phyloP scores from a whole-genome alignment of 2,888 invertebrate species.

The Beris chalybata region DNA sequence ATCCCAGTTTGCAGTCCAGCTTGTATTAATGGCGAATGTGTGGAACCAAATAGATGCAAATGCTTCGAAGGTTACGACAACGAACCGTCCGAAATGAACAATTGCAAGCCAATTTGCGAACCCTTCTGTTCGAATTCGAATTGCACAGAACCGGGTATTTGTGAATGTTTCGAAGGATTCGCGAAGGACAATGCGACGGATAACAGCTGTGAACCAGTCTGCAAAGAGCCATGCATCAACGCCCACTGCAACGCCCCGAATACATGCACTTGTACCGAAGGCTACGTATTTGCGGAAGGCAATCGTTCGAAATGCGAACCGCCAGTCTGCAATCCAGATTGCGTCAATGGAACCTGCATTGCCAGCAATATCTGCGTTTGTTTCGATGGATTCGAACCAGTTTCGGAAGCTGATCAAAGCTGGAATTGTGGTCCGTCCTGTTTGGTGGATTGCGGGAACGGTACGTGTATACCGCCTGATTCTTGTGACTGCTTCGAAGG shows the following conservation, averaged over 20 bases:
- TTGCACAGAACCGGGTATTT: constrained; percentile 44
- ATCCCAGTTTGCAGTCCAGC: constrained; percentile 38
- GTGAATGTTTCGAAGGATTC: constrained; percentile 49
- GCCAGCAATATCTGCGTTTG: constrained; percentile 54
- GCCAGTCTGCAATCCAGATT: constrained; percentile 41
- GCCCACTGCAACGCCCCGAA: constrained; percentile 44
- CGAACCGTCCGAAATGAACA: constrained; percentile 44
- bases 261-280: constrained; percentile 44
- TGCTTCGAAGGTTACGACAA: constrained; percentile 56
- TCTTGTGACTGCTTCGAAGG: constrained; percentile 55
- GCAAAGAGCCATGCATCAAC: constrained; percentile 49
- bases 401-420: background rate
- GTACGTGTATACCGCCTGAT: constrained; percentile 53
- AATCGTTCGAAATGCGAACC: constrained; percentile 26
- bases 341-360: constrained; percentile 47
- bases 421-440: constrained; percentile 49
- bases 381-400: constrained; percentile 47
- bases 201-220: constrained; percentile 36
- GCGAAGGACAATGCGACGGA: background rate
- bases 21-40: constrained; percentile 48
- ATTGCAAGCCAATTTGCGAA: constrained; percentile 50
- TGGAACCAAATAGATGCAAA: constrained; percentile 56
- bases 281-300: constrained; percentile 47
- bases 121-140: constrained; percentile 45
- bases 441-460: constrained; percentile 50